These are phyloP conservation scores for Baccha elongata DNA, from an alignment of 2,888 invertebrate species.

Conservation along the genomic window DNA sequence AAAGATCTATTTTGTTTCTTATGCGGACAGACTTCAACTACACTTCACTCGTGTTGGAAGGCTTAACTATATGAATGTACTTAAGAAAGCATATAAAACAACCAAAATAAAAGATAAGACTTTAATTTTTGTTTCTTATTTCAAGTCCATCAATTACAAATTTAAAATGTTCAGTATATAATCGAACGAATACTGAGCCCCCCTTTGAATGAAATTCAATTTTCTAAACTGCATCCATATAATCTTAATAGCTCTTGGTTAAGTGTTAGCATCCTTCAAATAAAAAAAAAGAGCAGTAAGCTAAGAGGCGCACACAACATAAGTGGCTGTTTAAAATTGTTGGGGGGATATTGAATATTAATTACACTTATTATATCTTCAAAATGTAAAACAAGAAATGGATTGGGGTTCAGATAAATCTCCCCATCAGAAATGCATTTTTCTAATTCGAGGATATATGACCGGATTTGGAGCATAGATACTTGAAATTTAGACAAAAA, in stretches of 20 bases:
- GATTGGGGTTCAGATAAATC: constrained; percentile 38
- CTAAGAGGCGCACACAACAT: constrained; percentile 14
- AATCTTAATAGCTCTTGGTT: constrained; percentile 50
- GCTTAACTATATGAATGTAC: background rate
- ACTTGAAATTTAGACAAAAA: too few relatives aligned
- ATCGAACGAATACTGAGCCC: constrained; percentile 4
- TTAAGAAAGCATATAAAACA: background rate
- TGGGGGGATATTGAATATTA: constrained; percentile 68
- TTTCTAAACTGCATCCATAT: constrained; percentile 49
- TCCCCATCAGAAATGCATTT: constrained; percentile 14
- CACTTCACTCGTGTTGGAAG: background rate
- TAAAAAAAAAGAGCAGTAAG: constrained; percentile 4
- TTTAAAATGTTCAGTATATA: constrained; percentile 34
- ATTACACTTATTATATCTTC: constrained; percentile 66
- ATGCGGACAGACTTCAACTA: background rate
- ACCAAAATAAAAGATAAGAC: too few relatives aligned
- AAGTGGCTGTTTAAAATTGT: constrained; percentile 52
- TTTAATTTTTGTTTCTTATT: too few relatives aligned
- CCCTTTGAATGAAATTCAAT: constrained; percentile 42
- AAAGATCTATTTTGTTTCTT: too few relatives aligned
- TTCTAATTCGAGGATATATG: too few relatives aligned
- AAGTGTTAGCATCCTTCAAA: constrained; percentile 47
- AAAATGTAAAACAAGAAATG: constrained; percentile 41
- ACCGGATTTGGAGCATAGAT: background rate
- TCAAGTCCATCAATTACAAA: constrained; percentile 61